Evolutionary conservation across 2,888 invertebrate genomes (phyloP), one percentile per base, ranked within the genome.

Genomic region (Neria commutata): DNA sequence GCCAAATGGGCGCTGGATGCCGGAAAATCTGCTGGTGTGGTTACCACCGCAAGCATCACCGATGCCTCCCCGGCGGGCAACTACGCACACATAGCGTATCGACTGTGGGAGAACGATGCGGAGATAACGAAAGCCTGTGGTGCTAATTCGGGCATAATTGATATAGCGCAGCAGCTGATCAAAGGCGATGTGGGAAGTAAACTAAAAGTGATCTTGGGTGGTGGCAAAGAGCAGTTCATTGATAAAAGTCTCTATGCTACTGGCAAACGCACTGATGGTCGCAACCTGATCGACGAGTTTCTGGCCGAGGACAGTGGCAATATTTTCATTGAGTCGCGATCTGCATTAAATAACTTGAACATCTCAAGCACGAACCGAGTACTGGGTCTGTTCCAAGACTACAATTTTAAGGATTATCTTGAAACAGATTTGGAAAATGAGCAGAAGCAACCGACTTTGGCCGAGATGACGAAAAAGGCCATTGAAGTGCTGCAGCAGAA

Each of bases 21-120:
- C 16, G 86, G 86, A 0, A 89, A 87, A 69, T 81, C 83, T 1
- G 87, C 88, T 11, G 87, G 87, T 1, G 74, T 89, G 4, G 90
- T 92, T 1, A 93, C 93, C 0, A 91, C 89, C 0, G 90, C 91
- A 0, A 81, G 91, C 46, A 86, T 92, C 0, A 92, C 92, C 0
- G 91, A 92, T 72, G 92, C 92, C 0, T 88, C 91, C 0, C 91
- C 92, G 0, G 88, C 89, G 0, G 87, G 86, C 0, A 81, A 86
- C 70, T 87, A 86, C 68, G 86, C 87, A 0, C 86, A 87, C 56
- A 85, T 86, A 0, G 87, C 91, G 0, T 85, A 89, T 58, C 83
- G 92, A 1, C 82, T 86, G 24, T 92, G 91, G 91, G 92, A 92
- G 75, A 83, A 81, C 26, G 90, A 92, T 69, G 78, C 81, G 0